Conservation (phyloP, 2,113 vertebrate species). For the Tragelaphus buxtoni region DNA sequence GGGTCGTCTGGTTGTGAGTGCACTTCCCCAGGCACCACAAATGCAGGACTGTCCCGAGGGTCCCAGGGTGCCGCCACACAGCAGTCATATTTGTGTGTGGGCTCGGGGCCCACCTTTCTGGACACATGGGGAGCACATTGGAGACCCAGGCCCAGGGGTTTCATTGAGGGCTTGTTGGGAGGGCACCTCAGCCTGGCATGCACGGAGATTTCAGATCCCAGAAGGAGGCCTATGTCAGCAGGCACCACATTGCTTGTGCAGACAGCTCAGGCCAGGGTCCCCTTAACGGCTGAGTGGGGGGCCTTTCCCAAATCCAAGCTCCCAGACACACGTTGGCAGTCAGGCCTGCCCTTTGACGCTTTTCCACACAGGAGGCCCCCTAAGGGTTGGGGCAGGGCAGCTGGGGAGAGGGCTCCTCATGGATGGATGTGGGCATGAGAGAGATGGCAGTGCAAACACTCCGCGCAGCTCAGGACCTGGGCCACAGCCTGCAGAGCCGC, state of each 20-base stretch:
- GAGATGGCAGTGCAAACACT: background rate
- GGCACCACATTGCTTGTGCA: rapidly evolving
- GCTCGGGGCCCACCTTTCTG: background rate
- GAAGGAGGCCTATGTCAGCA: background rate
- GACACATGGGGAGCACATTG: background rate
- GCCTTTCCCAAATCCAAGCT: background rate
- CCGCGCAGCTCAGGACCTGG: background rate
- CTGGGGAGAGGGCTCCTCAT: background rate
- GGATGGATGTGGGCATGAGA: background rate
- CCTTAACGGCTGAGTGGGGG: no score
- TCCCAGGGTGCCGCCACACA: background rate
- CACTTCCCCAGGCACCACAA: background rate
- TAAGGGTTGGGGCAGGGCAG: background rate
- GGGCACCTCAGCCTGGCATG: background rate
- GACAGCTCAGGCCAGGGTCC: background rate
- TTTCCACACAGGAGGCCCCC: background rate
- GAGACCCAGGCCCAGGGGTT: background rate
- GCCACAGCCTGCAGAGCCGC: background rate
- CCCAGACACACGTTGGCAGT: background rate
- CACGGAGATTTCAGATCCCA: background rate
- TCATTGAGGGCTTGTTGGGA: background rate
- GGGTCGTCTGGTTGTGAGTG: background rate
- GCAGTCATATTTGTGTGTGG: background rate
- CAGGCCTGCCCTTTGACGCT: background rate
- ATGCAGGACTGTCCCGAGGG: background rate